phyloP scores from a whole-genome alignment of 1,140 invertebrate genomes.

The Drosophila persimilis region DNA sequence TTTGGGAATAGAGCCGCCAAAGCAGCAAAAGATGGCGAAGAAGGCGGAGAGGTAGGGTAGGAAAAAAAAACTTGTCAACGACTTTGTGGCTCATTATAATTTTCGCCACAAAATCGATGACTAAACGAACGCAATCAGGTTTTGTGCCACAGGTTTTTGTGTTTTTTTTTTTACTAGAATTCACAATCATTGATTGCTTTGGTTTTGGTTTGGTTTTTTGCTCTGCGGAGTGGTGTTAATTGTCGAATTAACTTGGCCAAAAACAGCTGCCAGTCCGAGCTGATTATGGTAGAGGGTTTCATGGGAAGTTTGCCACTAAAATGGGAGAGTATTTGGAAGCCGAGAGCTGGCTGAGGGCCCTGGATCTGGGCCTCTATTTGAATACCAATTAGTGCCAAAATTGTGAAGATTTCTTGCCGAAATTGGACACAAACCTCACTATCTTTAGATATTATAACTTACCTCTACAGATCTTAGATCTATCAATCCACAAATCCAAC shows the following conservation, averaged over 20 bases:
- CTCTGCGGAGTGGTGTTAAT: slow-evolving; percentile 1
- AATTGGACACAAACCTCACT: no score
- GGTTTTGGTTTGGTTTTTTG: no score
- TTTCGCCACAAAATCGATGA: slow-evolving; percentile 69
- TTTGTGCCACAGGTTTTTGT: slow-evolving; percentile 25
- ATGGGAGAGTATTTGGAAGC: no score
- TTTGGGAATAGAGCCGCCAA: background rate
- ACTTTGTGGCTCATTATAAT: slow-evolving; percentile 65
- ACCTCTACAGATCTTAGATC: no score
- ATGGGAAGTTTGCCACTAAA: no score
- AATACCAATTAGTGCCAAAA: no score
- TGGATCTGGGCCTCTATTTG: no score
- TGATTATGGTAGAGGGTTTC: no score
- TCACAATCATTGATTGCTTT: slow-evolving; percentile 28
- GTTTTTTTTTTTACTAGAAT: slow-evolving; percentile 45
- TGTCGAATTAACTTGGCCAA: slow-evolving; percentile 30
- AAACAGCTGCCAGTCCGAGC: slow-evolving; percentile 34
- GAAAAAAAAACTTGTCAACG: slow-evolving; percentile 57
- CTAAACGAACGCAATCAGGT: slow-evolving; percentile 63
- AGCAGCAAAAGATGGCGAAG: background rate
- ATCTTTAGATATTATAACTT: no score
- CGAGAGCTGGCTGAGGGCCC: no score
- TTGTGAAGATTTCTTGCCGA: no score
- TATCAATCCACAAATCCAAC: no score
- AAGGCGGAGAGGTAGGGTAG: background rate